These are phyloP conservation scores for Saccostrea glomerata DNA, from an alignment of 1,140 invertebrate species.

Conservation along the genomic window DNA sequence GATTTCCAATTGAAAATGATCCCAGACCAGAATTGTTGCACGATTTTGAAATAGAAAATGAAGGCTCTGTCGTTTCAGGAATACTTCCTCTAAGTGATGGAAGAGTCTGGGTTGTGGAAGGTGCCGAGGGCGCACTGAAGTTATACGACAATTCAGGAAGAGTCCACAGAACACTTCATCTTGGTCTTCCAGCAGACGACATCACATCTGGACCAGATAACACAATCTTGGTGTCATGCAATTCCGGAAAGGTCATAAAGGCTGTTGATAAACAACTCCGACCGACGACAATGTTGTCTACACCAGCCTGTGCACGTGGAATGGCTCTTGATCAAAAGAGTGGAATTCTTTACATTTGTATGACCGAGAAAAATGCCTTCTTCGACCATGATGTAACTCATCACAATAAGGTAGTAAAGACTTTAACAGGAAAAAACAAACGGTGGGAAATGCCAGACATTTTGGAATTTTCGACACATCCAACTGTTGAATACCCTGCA, in stretches of 20 bases:
- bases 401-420: conserved; percentile 53
- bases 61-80: conserved; percentile 36
- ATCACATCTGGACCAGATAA: conserved; percentile 17
- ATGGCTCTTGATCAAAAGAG: conserved; percentile 41
- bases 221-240: conserved; percentile 46
- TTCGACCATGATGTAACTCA: conserved; percentile 55
- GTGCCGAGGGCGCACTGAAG: conserved; percentile 36
- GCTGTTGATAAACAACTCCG: conserved; percentile 36
- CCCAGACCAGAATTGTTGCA: not conserved
- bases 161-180: conserved; percentile 40
- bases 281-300: conserved; percentile 25
- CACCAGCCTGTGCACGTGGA: conserved; percentile 46
- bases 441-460: conserved; percentile 50
- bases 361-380: conserved; percentile 59
- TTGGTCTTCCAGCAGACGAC: conserved; percentile 49
- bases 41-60: conserved; percentile 33
- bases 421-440: conserved; percentile 35
- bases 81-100: conserved; percentile 44
- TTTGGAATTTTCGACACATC: conserved; percentile 44
- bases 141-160: conserved; percentile 48
- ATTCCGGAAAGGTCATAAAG: conserved; percentile 49
- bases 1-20: conserved; percentile 29
- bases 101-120: conserved; percentile 52
- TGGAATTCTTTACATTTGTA: conserved; percentile 37
- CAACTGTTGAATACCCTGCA: conserved; percentile 55